Conservation (phyloP, 2,113 vertebrate genomes). For the Brienomyrus longianalis region DNA sequence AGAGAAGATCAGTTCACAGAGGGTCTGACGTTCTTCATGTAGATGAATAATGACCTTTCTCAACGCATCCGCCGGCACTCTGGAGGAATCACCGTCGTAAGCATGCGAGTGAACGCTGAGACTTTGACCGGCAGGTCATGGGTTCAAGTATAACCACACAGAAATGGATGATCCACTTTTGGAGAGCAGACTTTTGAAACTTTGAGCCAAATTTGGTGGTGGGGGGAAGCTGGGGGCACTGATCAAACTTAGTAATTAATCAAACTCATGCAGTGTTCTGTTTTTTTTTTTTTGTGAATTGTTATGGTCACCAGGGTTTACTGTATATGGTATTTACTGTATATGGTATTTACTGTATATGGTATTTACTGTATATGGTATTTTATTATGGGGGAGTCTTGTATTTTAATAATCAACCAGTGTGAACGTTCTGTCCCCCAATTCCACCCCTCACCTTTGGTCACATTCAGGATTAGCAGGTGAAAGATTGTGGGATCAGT, state of each 20-base stretch:
- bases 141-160: not conserved
- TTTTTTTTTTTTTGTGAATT: not conserved
- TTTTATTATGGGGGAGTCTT: not conserved
- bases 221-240: not conserved
- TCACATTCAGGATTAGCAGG: too few species aligned
- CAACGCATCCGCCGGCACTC: not conserved
- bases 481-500: too few species aligned
- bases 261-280: not conserved
- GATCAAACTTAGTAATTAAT: not conserved
- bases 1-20: not conserved
- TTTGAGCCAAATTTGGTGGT: not conserved
- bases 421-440: not conserved
- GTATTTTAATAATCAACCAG: not conserved
- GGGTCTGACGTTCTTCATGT: not conserved
- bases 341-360: not conserved
- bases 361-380: too few species aligned
- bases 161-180: slow-evolving; percentile 1
- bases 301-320: not conserved
- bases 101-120: not conserved
- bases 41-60: not conserved
- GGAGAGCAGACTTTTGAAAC: not conserved
- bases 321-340: not conserved
- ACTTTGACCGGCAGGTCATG: not conserved
- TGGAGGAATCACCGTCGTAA: not conserved
- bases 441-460: not conserved